Evolutionary conservation across 2,113 vertebrate genomes (phyloP), one percentile per base, ranked within the genome.

Genomic region (Pygoscelis antarcticus): DNA sequence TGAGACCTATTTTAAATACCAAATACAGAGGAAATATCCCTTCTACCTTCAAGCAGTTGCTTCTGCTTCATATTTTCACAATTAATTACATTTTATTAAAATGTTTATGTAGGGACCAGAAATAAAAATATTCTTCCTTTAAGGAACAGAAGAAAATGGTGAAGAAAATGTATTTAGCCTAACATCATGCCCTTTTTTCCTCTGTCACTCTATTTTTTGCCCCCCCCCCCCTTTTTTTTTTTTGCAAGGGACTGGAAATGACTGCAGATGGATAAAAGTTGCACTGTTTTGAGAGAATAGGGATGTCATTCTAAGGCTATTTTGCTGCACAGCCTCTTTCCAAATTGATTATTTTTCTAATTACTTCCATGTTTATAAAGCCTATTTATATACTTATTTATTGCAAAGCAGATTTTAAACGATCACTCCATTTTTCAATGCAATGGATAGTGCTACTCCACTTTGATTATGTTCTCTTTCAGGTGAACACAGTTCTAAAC

Each of bases 31-130:
- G 80, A 94, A 80, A 75, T 80, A 92, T 47, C 21, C 26, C 57
- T 93, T 91, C 36, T 91, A 69, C n/a, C 29, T 94, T 95, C 76
- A 87, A 93, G 26, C n/a, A 49, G 77, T 94, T 68, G 7, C 72
- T 89, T 85, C 58, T 49, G 52, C 32, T 96, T 97, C 42, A 0
- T 72, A 89, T 97, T 98, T 96, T 83, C 42, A 60, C 74, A 80
- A 81, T 85, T 97, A 92, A 87, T 54, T 79, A 87, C 34, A 94
- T 83, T 62, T 82, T 70, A 83, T 55, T 94, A 86, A 11, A 91
- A 78, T 52, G 52, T 55, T 78, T 93, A 32, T 68, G 34, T 82
- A 85, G 18, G 21, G 55, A 92, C 7, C 6, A 83, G 55, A 95
- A 96, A 87, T 52, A 85, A 51, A 79, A 93, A 90, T 90, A 52